A percentile compares a stretch with the other conserved stretches of the same genome.
These are phyloP conservation scores for Nymphalis io DNA, from an alignment of 1,140 invertebrate genomes.

Conservation along the genomic window DNA sequence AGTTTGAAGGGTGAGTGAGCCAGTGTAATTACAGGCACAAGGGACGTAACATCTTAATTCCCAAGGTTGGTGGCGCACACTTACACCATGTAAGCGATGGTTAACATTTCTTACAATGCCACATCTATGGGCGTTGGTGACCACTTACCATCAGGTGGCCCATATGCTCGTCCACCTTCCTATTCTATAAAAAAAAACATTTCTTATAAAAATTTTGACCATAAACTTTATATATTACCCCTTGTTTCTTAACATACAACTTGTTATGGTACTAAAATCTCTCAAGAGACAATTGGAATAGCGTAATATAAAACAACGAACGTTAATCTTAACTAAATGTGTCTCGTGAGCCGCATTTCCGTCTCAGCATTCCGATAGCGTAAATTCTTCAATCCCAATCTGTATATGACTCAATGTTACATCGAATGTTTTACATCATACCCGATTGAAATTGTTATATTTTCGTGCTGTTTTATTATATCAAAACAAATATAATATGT, in stretches of 20 bases:
- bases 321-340: constrained; percentile 40
- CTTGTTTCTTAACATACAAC: constrained; percentile 22
- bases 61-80: too few species aligned
- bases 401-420: constrained; percentile 5
- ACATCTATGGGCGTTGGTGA: too few species aligned
- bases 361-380: constrained; percentile 14
- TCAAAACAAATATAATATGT: too few species aligned
- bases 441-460: not conserved
- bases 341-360: constrained; percentile 34
- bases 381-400: constrained; percentile 11
- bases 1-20: too few species aligned
- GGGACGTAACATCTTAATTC: too few species aligned
- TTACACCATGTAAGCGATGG: too few species aligned
- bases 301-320: constrained; percentile 33
- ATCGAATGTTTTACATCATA: not conserved
- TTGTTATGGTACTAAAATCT: constrained; percentile 31
- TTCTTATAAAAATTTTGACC: not conserved
- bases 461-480: too few species aligned
- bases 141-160: too few species aligned
- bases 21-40: too few species aligned
- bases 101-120: too few species aligned
- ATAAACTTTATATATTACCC: constrained; percentile 6
- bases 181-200: not conserved
- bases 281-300: constrained; percentile 32
- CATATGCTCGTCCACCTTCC: not conserved